Base-by-base conservation (phyloP, 2,113 vertebrate species). In the Pelecanus crispus region DNA sequence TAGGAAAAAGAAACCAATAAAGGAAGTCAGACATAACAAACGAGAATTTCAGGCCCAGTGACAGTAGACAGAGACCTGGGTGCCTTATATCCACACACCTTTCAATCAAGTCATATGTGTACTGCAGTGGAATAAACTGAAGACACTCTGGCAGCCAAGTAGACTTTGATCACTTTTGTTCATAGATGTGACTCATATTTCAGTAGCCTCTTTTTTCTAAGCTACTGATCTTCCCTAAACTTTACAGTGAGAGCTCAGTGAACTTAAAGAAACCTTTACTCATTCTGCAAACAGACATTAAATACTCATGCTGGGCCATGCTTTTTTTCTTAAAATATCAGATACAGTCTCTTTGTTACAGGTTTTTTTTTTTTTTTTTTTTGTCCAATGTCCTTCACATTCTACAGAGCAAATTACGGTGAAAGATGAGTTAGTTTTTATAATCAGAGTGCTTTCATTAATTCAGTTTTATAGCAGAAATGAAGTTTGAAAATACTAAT, bases 81-180 rank as follows among this genome's bases (percentile, higher is more conserved):
- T 95, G 55, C 86, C 50, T 90, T 95, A 31, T 55, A 94, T 53
- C 36, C 65, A 50, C 86, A 81, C 22, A 91, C 45, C 38, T 92
- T 95, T 94, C 91, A 81, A 4, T 91, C 72, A 86, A 81, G 72
- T 77, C 71, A 34, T 88, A 65, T 71, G 47, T 88, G 67, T 89
- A 84, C 65, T 93, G 42, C 77, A 78, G 34, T 88, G 55, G 63
- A 91, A 92, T 88, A 96, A 78, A 81, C 86, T 74, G 80, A 84
- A 92, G 59, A 59, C 20, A 25, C 19, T 63, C 66, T 71, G 67
- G 72, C 72, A 89, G 61, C 68, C 88, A 77, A 62, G 38, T 53
- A 86, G 86, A 83, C 75, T 95, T 95, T 92, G 91, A 91, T 96
- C 88, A 87, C 63, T 87, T 86, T 93, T 92, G n/a, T 94, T 94